Conservation (phyloP, 2,113 vertebrate species). For the Crotalus tigris region DNA sequence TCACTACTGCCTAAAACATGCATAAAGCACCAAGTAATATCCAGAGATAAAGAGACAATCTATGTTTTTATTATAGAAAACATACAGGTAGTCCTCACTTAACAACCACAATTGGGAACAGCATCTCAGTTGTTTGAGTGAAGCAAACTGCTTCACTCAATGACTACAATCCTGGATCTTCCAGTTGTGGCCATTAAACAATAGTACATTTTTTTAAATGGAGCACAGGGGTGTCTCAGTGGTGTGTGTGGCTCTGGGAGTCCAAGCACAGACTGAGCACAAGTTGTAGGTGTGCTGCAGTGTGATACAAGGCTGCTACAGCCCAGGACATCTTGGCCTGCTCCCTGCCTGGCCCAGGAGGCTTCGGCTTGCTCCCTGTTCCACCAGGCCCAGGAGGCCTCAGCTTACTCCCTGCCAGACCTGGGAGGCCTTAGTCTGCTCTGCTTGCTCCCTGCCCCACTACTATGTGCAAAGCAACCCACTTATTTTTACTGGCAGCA, state of each 20-base stretch:
- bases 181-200: not conserved
- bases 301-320: not conserved
- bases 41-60: not conserved
- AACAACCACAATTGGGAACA: not conserved
- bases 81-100: not conserved
- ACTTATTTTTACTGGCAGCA: not conserved
- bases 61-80: not conserved
- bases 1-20: not conserved
- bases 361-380: not conserved
- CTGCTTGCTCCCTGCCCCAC: not conserved
- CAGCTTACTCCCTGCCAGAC: not conserved
- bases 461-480: not conserved
- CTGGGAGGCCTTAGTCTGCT: not conserved
- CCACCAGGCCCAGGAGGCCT: not conserved
- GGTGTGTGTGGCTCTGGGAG: not conserved
- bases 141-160: not conserved
- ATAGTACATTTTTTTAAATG: not conserved
- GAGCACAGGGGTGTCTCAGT: not conserved
- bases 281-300: not conserved
- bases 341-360: too few species aligned
- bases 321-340: not conserved
- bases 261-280: not conserved
- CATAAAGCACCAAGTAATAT: not conserved
- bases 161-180: not conserved
- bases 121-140: not conserved